Evolutionary conservation across 92 coral and sea anemone genomes (phyloP).

Genomic region (Chrysogorgia sp.): DNA sequence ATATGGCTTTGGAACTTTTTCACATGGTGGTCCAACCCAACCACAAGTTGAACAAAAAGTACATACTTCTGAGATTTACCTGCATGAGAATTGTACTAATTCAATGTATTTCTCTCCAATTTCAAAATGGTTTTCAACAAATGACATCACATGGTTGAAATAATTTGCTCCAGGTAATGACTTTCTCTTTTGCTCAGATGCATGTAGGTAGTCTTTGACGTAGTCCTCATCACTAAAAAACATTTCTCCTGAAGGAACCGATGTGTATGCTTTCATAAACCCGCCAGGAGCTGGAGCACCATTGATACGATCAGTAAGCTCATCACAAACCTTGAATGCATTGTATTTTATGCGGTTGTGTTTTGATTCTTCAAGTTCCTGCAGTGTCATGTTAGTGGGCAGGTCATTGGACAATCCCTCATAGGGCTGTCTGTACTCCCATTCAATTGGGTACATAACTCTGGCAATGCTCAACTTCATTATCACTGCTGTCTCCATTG

Average conservation of each 20-base stretch:
- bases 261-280: slow-evolving; percentile 46
- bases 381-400: too few species aligned
- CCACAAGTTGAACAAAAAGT: too few species aligned
- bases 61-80: too few species aligned
- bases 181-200: neutral
- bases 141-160: slow-evolving; percentile 2
- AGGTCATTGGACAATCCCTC: too few species aligned
- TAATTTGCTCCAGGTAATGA: slow-evolving; percentile 20
- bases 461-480: too few species aligned
- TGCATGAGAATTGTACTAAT: slow-evolving; percentile 28
- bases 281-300: slow-evolving; percentile 52
- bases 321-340: slow-evolving; percentile 44
- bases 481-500: slow-evolving; percentile 43
- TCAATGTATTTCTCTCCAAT: slow-evolving; percentile 46
- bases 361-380: too few species aligned
- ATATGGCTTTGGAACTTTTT: slow-evolving; percentile 28
- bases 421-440: too few species aligned
- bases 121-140: slow-evolving; percentile 12
- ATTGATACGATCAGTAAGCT: too few species aligned
- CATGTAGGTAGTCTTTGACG: neutral
- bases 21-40: slow-evolving; percentile 32
- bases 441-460: too few species aligned
- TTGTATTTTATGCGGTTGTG: slow-evolving; percentile 36
- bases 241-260: slow-evolving; percentile 11
- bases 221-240: too few species aligned